Conservation (phyloP, 37 sponge, comb jelly and placozoan species). For the Geodia barretti region DNA sequence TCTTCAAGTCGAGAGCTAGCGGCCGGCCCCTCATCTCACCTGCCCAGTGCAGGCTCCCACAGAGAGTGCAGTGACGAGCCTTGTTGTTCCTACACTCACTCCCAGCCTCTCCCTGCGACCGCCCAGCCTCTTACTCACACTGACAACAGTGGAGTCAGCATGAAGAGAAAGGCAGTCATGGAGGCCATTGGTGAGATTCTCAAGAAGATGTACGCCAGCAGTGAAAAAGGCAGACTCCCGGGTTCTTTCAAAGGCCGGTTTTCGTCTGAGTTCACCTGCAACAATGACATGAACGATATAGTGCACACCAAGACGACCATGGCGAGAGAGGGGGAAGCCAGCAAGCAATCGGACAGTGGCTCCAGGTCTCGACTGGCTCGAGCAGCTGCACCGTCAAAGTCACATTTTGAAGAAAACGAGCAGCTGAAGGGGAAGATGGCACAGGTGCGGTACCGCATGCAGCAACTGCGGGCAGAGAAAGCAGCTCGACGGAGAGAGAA, state of each 20-base stretch:
- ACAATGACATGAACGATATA: slow-evolving; percentile 64
- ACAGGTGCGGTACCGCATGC: slow-evolving; percentile 56
- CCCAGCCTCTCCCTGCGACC: slow-evolving; percentile 5
- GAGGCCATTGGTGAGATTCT: slow-evolving; percentile 72
- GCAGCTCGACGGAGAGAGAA: slow-evolving; percentile 28
- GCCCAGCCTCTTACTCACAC: not conserved
- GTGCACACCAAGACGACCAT: slow-evolving; percentile 68
- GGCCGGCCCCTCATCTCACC: not conserved
- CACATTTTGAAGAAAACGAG: slow-evolving; percentile 53
- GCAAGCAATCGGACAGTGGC: slow-evolving; percentile 1
- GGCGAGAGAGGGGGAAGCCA: slow-evolving; percentile 44
- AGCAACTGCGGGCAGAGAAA: slow-evolving; percentile 38
- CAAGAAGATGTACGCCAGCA: slow-evolving; percentile 71
- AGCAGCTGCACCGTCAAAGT: slow-evolving; percentile 12
- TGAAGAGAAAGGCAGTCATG: slow-evolving; percentile 76
- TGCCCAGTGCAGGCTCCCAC: not conserved
- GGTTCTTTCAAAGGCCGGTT: slow-evolving; percentile 72
- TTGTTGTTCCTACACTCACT: not conserved
- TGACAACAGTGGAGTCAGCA: slow-evolving; percentile 57
- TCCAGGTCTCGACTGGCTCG: not conserved
- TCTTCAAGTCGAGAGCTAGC: not conserved
- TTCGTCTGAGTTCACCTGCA: slow-evolving; percentile 74
- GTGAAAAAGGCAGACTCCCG: slow-evolving; percentile 60
- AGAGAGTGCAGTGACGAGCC: not conserved
- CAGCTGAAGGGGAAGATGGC: slow-evolving; percentile 58